phyloP scores from a whole-genome alignment of 2,113 vertebrate species.

The Aythya baeri region DNA sequence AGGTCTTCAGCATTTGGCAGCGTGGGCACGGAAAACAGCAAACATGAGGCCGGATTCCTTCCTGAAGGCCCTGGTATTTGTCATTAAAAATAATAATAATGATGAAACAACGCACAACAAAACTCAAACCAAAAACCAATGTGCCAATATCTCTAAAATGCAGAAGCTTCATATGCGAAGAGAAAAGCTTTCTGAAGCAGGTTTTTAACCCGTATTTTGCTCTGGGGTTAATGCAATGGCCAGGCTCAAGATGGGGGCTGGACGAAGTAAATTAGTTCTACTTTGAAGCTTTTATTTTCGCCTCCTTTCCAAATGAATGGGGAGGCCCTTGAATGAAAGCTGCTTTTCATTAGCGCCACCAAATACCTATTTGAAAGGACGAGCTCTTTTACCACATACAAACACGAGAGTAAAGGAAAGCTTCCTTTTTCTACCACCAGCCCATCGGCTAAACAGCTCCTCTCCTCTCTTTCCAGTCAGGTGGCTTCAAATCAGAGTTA shows the following conservation, averaged over 20 bases:
- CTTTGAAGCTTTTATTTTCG: conserved; percentile 84
- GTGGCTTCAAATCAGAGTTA: conserved; percentile 85
- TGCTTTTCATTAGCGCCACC: conserved; percentile 83
- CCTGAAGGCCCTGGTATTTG: neutral
- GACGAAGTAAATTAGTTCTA: conserved; percentile 82
- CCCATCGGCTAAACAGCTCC: conserved; percentile 78
- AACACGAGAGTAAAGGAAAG: conserved; percentile 66
- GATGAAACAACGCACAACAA: neutral
- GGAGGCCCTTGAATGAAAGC: conserved; percentile 76
- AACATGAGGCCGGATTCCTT: neutral
- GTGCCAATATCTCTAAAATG: neutral
- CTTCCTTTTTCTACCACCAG: conserved; percentile 69
- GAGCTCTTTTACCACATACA: conserved; percentile 68
- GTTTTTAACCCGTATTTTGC: neutral
- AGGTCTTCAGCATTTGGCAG: neutral
- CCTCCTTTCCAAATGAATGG: conserved; percentile 74
- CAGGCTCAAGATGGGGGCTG: conserved; percentile 66
- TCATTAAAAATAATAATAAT: neutral
- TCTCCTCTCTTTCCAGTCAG: conserved; percentile 80
- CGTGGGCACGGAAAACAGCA: neutral
- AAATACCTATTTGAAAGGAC: conserved; percentile 78
- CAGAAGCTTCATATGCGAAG: neutral
- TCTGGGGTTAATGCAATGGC: conserved; percentile 8
- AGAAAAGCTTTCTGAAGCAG: neutral
- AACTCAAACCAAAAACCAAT: neutral